Evolutionary conservation across 2,797 vertebrate species (phyloP).

Genomic region (Sebastiscus albofasciatus): DNA sequence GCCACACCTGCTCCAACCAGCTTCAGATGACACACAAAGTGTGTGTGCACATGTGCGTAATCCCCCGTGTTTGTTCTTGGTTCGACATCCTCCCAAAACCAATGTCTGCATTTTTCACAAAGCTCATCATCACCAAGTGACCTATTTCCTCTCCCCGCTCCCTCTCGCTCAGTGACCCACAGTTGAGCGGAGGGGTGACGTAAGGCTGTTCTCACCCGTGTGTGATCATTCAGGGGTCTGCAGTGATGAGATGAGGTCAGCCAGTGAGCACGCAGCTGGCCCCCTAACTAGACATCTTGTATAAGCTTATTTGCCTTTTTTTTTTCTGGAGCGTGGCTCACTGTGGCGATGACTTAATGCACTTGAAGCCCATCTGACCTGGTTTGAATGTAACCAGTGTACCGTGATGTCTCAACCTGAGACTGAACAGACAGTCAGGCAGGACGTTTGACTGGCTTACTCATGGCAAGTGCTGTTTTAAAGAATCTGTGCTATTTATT

Average conservation of each 20-base stretch:
- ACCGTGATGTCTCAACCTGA: constrained; percentile 17
- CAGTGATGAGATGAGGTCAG: constrained; percentile 73
- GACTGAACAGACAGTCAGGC: constrained; percentile 12
- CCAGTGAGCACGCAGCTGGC: constrained; percentile 62
- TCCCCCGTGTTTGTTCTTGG: not conserved
- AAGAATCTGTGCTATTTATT: not conserved
- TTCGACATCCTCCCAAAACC: constrained; percentile 23
- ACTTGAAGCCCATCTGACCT: constrained; percentile 56
- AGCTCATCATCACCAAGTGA: constrained; percentile 61
- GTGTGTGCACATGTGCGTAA: not conserved
- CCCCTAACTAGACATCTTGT: constrained; percentile 55
- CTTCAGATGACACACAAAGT: constrained; percentile 11
- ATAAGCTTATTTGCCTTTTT: constrained; percentile 56
- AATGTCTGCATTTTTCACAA: constrained; percentile 57
- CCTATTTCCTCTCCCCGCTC: constrained; percentile 51
- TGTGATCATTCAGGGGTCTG: constrained; percentile 69
- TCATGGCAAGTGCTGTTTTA: not conserved
- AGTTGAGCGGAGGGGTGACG: constrained; percentile 58
- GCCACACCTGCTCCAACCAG: constrained; percentile 43
- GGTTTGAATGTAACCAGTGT: constrained; percentile 46
- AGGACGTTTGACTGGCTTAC: not conserved
- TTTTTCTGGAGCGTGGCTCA: constrained; percentile 21
- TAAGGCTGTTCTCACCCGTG: constrained; percentile 66
- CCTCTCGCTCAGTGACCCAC: constrained; percentile 32
- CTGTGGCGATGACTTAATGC: constrained; percentile 40